A percentile compares a stretch with the other conserved stretches of the same genome.
Conservation (phyloP, 2,797 vertebrate genomes). For the Sus cebifrons region DNA sequence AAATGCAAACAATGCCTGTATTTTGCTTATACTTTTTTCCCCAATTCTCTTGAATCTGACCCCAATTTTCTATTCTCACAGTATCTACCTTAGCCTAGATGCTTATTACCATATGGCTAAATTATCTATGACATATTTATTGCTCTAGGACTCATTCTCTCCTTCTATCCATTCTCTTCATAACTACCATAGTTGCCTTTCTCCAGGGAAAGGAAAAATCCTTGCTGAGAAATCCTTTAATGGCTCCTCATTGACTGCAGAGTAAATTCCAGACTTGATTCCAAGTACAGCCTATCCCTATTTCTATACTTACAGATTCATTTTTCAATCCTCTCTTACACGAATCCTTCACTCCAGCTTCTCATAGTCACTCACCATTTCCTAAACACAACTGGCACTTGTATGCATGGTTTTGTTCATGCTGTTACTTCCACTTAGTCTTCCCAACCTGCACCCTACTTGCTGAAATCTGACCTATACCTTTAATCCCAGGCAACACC, state of each 20-base stretch:
- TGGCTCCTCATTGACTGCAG: background rate
- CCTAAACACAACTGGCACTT: background rate
- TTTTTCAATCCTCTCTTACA: background rate
- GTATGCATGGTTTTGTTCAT: background rate
- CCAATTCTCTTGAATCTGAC: background rate
- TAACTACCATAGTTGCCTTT: background rate
- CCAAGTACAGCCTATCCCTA: background rate
- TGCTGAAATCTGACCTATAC: background rate
- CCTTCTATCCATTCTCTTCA: background rate
- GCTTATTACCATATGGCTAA: background rate
- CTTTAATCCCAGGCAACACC: background rate
- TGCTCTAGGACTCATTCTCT: background rate
- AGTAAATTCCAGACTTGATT: background rate
- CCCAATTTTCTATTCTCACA: background rate
- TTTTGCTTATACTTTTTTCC: background rate
- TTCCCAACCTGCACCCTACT: background rate
- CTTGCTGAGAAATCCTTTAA: slow-evolving; percentile 5
- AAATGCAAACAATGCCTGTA: background rate
- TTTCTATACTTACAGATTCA: background rate
- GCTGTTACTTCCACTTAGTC: background rate
- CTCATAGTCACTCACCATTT: background rate
- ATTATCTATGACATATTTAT: background rate
- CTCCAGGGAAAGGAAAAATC: background rate
- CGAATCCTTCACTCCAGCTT: background rate
- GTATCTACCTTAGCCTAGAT: background rate